Percentiles rank a stretch among this genome's conserved stretches.
These are phyloP conservation scores for Temnothorax longispinosus DNA, from an alignment of 1,140 invertebrate genomes.

Conservation along the genomic window DNA sequence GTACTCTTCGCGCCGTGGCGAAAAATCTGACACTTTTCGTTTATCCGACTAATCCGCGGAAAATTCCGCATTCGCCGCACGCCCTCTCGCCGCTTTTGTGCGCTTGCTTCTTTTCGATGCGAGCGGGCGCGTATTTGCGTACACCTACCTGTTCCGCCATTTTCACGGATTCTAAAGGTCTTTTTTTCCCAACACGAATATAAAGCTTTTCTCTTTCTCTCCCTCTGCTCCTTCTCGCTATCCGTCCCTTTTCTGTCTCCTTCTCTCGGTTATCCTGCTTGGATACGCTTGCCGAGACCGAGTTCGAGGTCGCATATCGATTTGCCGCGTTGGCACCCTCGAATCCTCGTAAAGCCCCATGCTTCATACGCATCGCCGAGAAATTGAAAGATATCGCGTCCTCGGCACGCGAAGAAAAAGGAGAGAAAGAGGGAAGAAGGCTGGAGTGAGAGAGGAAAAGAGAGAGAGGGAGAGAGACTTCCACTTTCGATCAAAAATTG, in stretches of 20 bases:
- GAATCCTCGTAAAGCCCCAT: conserved; percentile 77
- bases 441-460: not conserved
- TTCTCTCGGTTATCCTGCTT: conserved; percentile 58
- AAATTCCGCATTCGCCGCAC: conserved; percentile 49
- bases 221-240: not conserved
- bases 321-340: conserved; percentile 80
- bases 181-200: conserved; percentile 16
- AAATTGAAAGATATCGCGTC: conserved; percentile 79
- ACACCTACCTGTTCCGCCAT: conserved; percentile 53
- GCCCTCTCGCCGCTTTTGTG: conserved; percentile 41
- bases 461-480: not conserved
- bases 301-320: conserved; percentile 80
- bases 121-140: conserved; percentile 37
- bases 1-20: conserved; percentile 35
- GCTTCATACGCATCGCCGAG: conserved; percentile 77
- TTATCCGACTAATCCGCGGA: conserved; percentile 62
- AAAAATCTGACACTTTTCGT: conserved; percentile 64
- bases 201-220: conserved; percentile 38
- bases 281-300: conserved; percentile 57
- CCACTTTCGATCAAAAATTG: conserved; percentile 56
- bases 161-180: conserved; percentile 48
- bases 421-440: not conserved
- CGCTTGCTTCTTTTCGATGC: not conserved
- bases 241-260: not conserved
- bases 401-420: conserved; percentile 17